These are phyloP conservation scores for Kobus ellipsiprymnus DNA, from an alignment of 2,113 vertebrate genomes.

Conservation along the genomic window DNA sequence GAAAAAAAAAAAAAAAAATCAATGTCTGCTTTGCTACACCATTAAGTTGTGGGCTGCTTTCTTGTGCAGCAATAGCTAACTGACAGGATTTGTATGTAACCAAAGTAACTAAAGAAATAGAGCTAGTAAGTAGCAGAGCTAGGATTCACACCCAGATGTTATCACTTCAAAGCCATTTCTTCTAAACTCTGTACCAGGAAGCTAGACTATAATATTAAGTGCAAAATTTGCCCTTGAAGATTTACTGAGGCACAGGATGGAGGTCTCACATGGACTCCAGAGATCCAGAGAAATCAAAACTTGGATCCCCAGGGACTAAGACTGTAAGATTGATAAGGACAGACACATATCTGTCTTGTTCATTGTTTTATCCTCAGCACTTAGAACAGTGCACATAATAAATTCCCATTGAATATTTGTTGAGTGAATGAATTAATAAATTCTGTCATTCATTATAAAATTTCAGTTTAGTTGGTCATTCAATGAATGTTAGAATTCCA, in stretches of 20 bases:
- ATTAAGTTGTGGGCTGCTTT: neutral
- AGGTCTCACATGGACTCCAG: neutral
- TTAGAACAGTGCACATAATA: neutral
- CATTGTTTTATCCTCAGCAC: neutral
- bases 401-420: neutral
- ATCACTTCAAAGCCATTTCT: neutral
- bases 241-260: neutral
- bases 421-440: neutral
- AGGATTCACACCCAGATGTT: neutral
- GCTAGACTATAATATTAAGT: neutral
- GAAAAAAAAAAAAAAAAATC: neutral
- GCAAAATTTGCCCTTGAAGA: neutral
- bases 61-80: neutral
- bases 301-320: neutral
- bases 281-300: neutral
- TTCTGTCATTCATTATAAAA: neutral
- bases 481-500: neutral
- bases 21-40: neutral
- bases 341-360: neutral
- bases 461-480: neutral
- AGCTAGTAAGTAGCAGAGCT: neutral
- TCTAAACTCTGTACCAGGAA: neutral
- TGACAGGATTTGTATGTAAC: neutral
- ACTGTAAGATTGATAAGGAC: neutral
- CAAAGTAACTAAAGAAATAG: neutral